These are phyloP conservation scores for Galbula dea DNA, from an alignment of 2,113 vertebrate genomes.

Conservation along the genomic window DNA sequence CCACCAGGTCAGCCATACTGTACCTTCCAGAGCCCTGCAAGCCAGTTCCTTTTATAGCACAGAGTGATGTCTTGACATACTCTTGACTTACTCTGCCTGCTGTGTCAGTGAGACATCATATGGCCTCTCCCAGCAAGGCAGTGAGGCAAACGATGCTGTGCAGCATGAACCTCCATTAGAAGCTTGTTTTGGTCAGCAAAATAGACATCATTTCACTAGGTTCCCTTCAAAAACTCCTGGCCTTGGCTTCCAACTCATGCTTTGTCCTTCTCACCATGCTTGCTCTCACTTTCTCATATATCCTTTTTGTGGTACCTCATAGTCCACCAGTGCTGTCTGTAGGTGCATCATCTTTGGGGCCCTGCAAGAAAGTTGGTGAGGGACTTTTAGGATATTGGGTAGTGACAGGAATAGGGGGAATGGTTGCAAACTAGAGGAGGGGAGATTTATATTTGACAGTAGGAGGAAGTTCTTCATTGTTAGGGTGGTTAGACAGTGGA, in stretches of 20 bases:
- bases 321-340: background rate
- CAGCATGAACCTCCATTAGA: background rate
- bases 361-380: too few species aligned
- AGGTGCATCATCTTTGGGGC: background rate
- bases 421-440: too few species aligned
- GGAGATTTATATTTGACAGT: too few species aligned
- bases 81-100: background rate
- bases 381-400: too few species aligned
- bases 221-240: background rate
- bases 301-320: background rate
- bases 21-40: background rate
- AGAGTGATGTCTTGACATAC: background rate
- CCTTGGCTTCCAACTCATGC: background rate
- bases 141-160: background rate
- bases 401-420: too few species aligned
- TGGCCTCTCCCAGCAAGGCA: background rate
- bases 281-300: background rate
- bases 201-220: background rate
- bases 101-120: background rate
- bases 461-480: too few species aligned
- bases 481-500: too few species aligned
- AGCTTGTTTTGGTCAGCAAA: background rate
- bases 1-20: background rate
- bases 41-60: conserved; percentile 17
- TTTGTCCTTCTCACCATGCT: fast-evolving